Evolutionary conservation across 2,113 vertebrate genomes (phyloP).

Genomic region (Hippocampus zosterae): DNA sequence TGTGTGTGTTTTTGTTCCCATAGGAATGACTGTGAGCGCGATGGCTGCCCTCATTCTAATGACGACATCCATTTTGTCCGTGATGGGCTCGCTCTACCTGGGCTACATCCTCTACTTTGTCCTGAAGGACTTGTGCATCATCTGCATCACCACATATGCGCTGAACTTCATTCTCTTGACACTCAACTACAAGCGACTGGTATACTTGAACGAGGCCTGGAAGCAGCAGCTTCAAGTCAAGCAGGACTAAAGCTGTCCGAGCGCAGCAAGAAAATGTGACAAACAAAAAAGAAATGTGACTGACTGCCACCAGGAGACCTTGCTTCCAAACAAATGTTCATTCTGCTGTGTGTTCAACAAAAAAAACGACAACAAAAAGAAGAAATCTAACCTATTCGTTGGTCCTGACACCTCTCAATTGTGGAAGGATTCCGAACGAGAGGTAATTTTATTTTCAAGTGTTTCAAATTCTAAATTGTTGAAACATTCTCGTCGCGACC

Average conservation of each 20-base stretch:
- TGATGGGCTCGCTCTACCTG: constrained; percentile 93
- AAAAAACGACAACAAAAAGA: constrained; percentile 32
- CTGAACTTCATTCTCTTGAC: constrained; percentile 99
- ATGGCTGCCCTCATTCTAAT: constrained; percentile 95
- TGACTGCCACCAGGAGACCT: constrained; percentile 81
- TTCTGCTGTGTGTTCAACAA: constrained; percentile 82
- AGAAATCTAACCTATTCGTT: constrained; percentile 64
- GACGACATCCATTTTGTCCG: constrained; percentile 94
- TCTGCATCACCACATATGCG: constrained; percentile 89
- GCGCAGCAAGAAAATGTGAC: constrained; percentile 47
- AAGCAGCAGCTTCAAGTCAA: constrained; percentile 93
- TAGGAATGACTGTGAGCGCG: constrained; percentile 96
- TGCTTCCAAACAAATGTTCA: constrained; percentile 91
- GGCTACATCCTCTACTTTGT: constrained; percentile 99
- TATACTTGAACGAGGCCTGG: constrained; percentile 99
- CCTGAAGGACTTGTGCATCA: constrained; percentile 96
- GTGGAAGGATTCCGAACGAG: constrained; percentile 62
- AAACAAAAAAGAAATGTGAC: constrained; percentile 60
- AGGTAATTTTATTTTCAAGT: constrained; percentile 46
- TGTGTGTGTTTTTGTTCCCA: constrained; percentile 34
- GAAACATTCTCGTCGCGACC: constrained; percentile 44
- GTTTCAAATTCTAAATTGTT: constrained; percentile 67
- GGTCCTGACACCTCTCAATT: constrained; percentile 70
- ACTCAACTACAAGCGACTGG: constrained; percentile 99
- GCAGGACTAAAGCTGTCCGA: constrained; percentile 79